Evolutionary conservation across 2,113 vertebrate genomes (phyloP).

Genomic region (Larimichthys polyactis): DNA sequence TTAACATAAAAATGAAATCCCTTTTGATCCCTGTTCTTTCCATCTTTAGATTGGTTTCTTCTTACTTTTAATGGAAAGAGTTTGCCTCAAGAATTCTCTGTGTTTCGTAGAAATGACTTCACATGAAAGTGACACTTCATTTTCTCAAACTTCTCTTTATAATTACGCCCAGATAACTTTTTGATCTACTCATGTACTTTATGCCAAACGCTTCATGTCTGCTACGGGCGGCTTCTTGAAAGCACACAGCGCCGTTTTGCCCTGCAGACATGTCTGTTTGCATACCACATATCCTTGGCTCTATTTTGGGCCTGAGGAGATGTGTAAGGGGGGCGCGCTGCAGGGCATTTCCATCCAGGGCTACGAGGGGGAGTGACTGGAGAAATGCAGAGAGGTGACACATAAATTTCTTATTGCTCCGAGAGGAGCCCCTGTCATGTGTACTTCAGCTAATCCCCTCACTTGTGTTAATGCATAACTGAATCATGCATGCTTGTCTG

Average conservation of each 20-base stretch:
- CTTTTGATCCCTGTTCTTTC: background rate
- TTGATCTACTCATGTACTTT: slow-evolving; percentile 9
- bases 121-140: background rate
- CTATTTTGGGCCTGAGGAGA: slow-evolving; percentile 64
- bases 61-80: background rate
- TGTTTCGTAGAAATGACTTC: slow-evolving; percentile 6
- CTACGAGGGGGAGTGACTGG: slow-evolving; percentile 20
- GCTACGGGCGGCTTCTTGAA: slow-evolving; percentile 1
- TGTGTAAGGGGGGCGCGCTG: slow-evolving; percentile 31
- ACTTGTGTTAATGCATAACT: slow-evolving; percentile 22
- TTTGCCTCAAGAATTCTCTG: background rate
- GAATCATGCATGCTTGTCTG: slow-evolving; percentile 20
- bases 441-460: slow-evolving; percentile 36
- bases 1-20: background rate
- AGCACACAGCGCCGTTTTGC: slow-evolving; percentile 34
- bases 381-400: slow-evolving; percentile 42
- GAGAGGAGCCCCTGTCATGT: slow-evolving; percentile 13
- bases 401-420: slow-evolving; percentile 33
- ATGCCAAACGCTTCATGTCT: slow-evolving; percentile 2
- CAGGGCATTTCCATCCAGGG: slow-evolving; percentile 52
- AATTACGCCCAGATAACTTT: background rate
- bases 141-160: slow-evolving; percentile 19
- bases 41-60: background rate
- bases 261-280: slow-evolving; percentile 60
- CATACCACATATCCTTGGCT: slow-evolving; percentile 62